Base-by-base conservation (phyloP, 2,888 invertebrate genomes). In the Ctenicera cuprea region DNA sequence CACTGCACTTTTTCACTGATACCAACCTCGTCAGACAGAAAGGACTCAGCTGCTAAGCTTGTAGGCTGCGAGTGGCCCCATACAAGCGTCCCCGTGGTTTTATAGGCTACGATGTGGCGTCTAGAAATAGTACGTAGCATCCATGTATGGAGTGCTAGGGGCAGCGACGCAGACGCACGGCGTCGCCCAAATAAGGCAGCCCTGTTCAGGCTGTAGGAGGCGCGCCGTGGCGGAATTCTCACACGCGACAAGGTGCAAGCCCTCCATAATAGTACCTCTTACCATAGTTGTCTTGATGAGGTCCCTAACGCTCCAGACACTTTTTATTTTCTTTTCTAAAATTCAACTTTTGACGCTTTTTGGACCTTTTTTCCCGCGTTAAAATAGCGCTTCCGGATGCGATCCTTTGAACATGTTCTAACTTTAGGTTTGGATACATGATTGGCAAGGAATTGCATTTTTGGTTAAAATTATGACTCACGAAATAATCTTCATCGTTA, bases 161-260 rank as follows among this genome's bases (percentile, higher is more conserved):
- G 82, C 81, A 82, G 82, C 84, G 86, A 86, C 86, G 86, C 86
- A 86, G 85, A 80, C 83, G 84, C 83, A 82, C 77, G 82, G 82
- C 83, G 84, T 85, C 86, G 83, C 83, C 87, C 86, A 86, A 87
- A 86, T 86, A 87, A 86, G 86, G 84, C 84, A 85, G 82, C 80
- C 80, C 78, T 67, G 79, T 76, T 70, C 54, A 68, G 48, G 43
- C 67, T 75, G 76, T 77, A 73, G 77, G 74, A 77, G 76, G 77
- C 70, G 76, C 76, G 72, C 77, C 71, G 72, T 71, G 75, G 71
- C 68, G 75, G 77, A 76, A 76, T 76, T 74, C 61, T 68, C 65
- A 62, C 57, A 59, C 65, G 70, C 71, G 67, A 75, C 71, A 75
- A 75, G 72, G 71, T 73, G 73, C 69, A 73, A 73, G 77, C 76